A percentile compares a stretch with the other conserved stretches of the same genome.
These are phyloP conservation scores for Dasysyrphus albostriatus DNA, from an alignment of 2,888 invertebrate genomes.

Conservation along the genomic window DNA sequence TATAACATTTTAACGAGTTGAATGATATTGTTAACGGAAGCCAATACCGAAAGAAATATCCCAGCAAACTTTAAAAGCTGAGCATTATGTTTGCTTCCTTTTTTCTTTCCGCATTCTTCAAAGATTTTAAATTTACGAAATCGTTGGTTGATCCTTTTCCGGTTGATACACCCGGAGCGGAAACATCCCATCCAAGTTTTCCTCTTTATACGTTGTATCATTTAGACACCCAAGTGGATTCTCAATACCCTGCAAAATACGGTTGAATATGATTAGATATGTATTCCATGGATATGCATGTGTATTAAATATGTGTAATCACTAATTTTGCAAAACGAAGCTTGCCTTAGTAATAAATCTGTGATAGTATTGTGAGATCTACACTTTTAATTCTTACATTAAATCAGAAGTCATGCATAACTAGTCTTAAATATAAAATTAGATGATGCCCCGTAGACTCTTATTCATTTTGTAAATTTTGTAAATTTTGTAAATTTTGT, in stretches of 20 bases:
- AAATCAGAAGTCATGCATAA: not conserved
- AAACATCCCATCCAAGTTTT: constrained; percentile 61
- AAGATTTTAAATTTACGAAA: constrained; percentile 68
- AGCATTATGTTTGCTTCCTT: constrained; percentile 67
- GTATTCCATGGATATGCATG: constrained; percentile 17
- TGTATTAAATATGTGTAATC: constrained; percentile 44
- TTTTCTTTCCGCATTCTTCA: constrained; percentile 65
- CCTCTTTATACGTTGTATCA: constrained; percentile 60
- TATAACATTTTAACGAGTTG: constrained; percentile 20
- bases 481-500: too few relatives aligned
- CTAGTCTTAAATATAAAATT: too few relatives aligned
- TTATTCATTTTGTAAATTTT: too few relatives aligned
- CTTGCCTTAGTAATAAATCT: constrained; percentile 26
- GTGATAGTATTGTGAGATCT: constrained; percentile 9
- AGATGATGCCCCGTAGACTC: too few relatives aligned
- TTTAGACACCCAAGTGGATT: constrained; percentile 54
- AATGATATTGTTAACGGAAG: constrained; percentile 61
- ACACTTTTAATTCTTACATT: constrained; percentile 6
- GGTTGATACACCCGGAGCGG: constrained; percentile 72
- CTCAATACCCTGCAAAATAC: constrained; percentile 48
- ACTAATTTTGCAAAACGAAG: constrained; percentile 39
- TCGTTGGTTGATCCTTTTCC: constrained; percentile 74
- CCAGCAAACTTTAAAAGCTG: constrained; percentile 54
- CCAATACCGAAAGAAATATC: constrained; percentile 48
- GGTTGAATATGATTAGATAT: constrained; percentile 32